Evolutionary conservation across 2,797 vertebrate genomes (phyloP), one percentile per base, ranked within the genome.

Genomic region (Molossus alvarezi): DNA sequence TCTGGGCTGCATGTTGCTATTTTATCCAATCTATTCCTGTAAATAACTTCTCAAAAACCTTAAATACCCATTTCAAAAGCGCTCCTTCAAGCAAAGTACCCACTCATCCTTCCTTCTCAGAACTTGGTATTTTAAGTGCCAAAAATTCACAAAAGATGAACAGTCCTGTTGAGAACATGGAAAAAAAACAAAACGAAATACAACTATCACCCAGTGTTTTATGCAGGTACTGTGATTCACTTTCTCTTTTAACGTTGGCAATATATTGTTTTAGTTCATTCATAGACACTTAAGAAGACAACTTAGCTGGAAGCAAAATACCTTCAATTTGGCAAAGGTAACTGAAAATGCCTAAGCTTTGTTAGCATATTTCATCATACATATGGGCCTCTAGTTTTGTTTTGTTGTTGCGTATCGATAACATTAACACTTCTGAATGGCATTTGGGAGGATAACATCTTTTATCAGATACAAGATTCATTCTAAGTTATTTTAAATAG

Each of bases 41-140:
- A 97, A 98, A 98, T 96, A 97, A 97, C 96, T 97, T 97, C 90
- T 97, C 87, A 80, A 97, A 98, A 97, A 65, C 48, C 96, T 97
- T 94, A 88, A 82, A 72, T 72, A 95, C 18, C 91, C 53, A 95
- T 97, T 98, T 97, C 67, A 92, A 97, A 98, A 98, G 77, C 77
- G 95, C 77, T 98, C 95, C 88, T 97, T 91, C 97, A 96, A 0
- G 1, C 79, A 96, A 96, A 97, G 96, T 97, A 80, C 55, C 25
- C 85, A 67, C 83, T 97, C 51, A 33, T 73, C 64, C 82, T 97
- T 96, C 33, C 51, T 92, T 95, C 80, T 90, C 58, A 93, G 90
- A 64, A 95, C 33, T 91, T 96, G 90, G 57, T 53, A 94, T 91
- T 93, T 96, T 77, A 93, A 51, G 55, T 89, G 72, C 23, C 79